Percentiles rank a stretch among this genome's conserved stretches.
Evolutionary conservation across 2,113 vertebrate genomes (phyloP).

Genomic region (Scopus umbretta): DNA sequence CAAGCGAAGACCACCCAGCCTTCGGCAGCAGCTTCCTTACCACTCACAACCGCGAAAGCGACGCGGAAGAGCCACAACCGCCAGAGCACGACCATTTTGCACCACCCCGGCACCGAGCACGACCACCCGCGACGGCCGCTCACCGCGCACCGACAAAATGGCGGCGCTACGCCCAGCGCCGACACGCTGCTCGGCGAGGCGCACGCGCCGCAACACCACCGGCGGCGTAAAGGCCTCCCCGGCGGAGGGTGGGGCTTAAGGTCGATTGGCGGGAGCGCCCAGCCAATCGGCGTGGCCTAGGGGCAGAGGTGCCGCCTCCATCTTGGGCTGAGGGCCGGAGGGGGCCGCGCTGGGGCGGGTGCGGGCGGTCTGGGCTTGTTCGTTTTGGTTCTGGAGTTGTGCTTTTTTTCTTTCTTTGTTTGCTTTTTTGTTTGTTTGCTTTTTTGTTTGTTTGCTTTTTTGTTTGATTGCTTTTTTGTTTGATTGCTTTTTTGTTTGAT

Average conservation of each 20-base stretch:
- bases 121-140: rapidly evolving
- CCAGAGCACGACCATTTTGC: rapidly evolving
- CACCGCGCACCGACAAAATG: background rate
- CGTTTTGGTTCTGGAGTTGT: too few relatives aligned
- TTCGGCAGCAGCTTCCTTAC: background rate
- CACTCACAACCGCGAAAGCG: rapidly evolving
- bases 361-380: too few relatives aligned
- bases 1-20: rapidly evolving
- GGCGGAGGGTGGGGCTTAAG: rapidly evolving
- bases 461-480: too few relatives aligned
- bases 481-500: too few relatives aligned
- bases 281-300: background rate
- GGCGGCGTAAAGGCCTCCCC: rapidly evolving
- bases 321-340: rapidly evolving
- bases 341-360: too few relatives aligned
- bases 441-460: too few relatives aligned
- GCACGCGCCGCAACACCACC: rapidly evolving
- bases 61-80: rapidly evolving
- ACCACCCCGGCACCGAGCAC: rapidly evolving
- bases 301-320: background rate
- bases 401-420: too few relatives aligned
- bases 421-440: too few relatives aligned
- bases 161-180: rapidly evolving
- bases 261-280: background rate
- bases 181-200: rapidly evolving